Evolutionary conservation across 1,140 invertebrate species (phyloP), one percentile per base, ranked within the genome.

Genomic region (Melanaphis sacchari): DNA sequence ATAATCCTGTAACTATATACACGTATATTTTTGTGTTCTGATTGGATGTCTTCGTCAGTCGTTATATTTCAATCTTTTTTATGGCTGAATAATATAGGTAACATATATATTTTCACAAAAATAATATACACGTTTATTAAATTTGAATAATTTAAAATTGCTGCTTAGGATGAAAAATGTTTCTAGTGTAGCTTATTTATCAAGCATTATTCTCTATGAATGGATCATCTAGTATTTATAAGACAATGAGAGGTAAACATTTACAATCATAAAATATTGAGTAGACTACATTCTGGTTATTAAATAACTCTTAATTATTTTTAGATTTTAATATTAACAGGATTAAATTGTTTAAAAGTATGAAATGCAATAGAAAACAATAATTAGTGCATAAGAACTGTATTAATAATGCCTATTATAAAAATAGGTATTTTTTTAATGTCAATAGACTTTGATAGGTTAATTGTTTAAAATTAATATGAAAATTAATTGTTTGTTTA

Each of bases 81-180:
- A n/a, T 1, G 31, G n/a, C 59, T 31, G 11, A n/a, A 15, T 66
- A 66, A 15, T 66, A 66, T n/a, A n/a, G n/a, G n/a, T 66, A n/a
- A 18, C 59, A 66, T n/a, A 6, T 0, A n/a, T 66, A 66, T 66
- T n/a, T n/a, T 59, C 15, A 66, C 59, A n/a, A 66, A 59, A 66
- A 66, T 66, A 66, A 66, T 66, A 15, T 66, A 66, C 59, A 18
- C 31, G 59, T 66, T 66, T 66, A 66, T 66, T 66, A n/a, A 66
- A 66, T 66, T n/a, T 66, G 59, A 66, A 66, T 66, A n/a, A 66
- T 66, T 66, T n/a, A 66, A 66, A 66, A 66, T 66, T n/a, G 31
- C 31, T n/a, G 24, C 26, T 9, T 26, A 54, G 9, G 1, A 31
- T 59, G 54, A 31, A 59, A 11, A 59, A 59, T 59, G 26, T 26